These are phyloP conservation scores for Ctena decussata DNA, from an alignment of 2,888 invertebrate genomes.

Conservation along the genomic window DNA sequence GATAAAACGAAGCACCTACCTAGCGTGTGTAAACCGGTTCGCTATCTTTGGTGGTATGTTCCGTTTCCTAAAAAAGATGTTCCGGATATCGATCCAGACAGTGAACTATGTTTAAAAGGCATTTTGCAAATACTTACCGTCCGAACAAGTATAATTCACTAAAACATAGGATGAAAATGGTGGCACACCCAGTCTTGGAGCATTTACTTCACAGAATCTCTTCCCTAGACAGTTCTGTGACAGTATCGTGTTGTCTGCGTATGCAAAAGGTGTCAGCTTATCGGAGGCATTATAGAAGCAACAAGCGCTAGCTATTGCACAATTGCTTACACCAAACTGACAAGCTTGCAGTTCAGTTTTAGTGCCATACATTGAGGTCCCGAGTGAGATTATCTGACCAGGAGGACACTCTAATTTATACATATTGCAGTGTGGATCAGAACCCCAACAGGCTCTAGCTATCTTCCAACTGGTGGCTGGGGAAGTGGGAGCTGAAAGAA, in stretches of 20 bases:
- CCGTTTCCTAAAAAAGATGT: no score
- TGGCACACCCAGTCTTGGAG: neutral
- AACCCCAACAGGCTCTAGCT: neutral
- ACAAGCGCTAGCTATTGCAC: neutral
- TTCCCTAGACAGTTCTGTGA: neutral
- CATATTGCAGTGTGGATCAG: neutral
- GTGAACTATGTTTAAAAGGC: no score
- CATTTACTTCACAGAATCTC: neutral
- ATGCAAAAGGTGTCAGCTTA: neutral
- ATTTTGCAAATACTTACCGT: neutral
- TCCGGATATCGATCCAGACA: no score
- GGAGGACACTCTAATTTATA: conserved; percentile 8
- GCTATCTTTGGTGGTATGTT: no score
- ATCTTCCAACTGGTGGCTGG: neutral
- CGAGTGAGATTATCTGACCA: neutral
- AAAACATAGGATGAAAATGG: conserved; percentile 4
- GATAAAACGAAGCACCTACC: no score
- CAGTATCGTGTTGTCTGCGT: neutral
- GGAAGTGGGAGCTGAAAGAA: neutral
- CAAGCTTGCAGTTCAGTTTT: neutral
- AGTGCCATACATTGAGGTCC: neutral
- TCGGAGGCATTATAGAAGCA: neutral
- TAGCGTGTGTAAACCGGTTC: no score
- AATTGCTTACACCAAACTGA: neutral
- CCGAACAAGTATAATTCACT: neutral